Evolutionary conservation across 2,888 invertebrate genomes (phyloP).

Genomic region (Apotomis turbidana): DNA sequence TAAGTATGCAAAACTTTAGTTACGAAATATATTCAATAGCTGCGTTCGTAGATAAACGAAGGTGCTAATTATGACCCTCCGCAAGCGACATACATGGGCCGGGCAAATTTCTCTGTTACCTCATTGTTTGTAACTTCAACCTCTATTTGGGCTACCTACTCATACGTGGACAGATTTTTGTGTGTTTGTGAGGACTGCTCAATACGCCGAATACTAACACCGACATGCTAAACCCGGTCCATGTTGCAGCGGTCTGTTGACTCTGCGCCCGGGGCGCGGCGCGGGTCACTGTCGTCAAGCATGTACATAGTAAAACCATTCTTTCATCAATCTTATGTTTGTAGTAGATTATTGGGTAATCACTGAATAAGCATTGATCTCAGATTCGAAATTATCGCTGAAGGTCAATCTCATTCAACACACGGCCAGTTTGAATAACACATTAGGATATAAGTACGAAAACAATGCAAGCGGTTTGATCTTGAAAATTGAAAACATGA

Average conservation of each 20-base stretch:
- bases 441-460: slow-evolving; percentile 15
- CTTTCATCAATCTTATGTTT: slow-evolving; percentile 34
- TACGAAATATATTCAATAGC: slow-evolving; percentile 38
- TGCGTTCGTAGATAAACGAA: slow-evolving; percentile 45
- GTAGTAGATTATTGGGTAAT: slow-evolving; percentile 25
- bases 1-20: slow-evolving; percentile 28
- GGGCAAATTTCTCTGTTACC: slow-evolving; percentile 55
- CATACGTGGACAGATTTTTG: slow-evolving; percentile 24
- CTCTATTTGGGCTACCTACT: slow-evolving; percentile 45
- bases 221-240: neutral
- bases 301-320: slow-evolving; percentile 4
- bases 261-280: neutral
- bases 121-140: slow-evolving; percentile 52
- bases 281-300: neutral
- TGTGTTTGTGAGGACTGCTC: slow-evolving; percentile 11
- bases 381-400: slow-evolving; percentile 23
- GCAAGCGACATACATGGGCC: slow-evolving; percentile 43
- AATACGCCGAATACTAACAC: slow-evolving; percentile 15
- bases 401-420: slow-evolving; percentile 36
- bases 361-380: slow-evolving; percentile 29
- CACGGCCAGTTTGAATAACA: slow-evolving; percentile 32
- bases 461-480: slow-evolving; percentile 1
- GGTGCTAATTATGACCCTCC: slow-evolving; percentile 58
- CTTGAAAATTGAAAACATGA: neutral
- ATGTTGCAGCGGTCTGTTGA: slow-evolving; percentile 13